Base-by-base conservation (phyloP, 1,140 invertebrate species). In the Cylas formicarius region DNA sequence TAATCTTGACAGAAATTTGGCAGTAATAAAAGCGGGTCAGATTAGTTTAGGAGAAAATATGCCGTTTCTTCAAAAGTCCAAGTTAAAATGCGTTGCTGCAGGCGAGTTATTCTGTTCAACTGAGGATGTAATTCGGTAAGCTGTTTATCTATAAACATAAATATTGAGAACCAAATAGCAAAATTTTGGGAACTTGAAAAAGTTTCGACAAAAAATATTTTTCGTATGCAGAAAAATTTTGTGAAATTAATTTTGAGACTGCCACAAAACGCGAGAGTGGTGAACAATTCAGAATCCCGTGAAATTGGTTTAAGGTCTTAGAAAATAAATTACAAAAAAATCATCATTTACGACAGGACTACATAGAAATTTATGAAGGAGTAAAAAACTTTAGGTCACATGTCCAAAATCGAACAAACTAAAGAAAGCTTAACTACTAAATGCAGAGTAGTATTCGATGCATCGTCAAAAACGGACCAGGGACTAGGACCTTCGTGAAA, bases 121-220 rank as follows among this genome's bases (percentile, higher is more conserved):
- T 16, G n/a, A 38, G 19, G 1, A 13, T n/a, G 17, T n/a, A 36
- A 35, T 39, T 19, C 17, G 22, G 11, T n/a, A 11, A n/a, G 10
- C 13, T 19, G 2, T 11, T 9, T 18, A 9, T 24, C 10, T 40
- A 40, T 9, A 16, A 14, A 47, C 13, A 41, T 26, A n/a, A 18
- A 10, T 6, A 13, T 47, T n/a, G 14, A 37, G 5, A 24, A 28
- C 9, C 16, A 41, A 42, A 11, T 50, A 11, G 11, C 2, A 18
- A 38, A 43, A 34, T 65, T 66, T 33, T 65, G 61, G 61, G 44
- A 58, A 22, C 1, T 62, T 3, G 64, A 65, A 36, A 46, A 57
- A 9, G 13, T n/a, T 13, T n/a, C 17, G 13, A 6, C 2, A 9
- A 23, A 27, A 3, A 10, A 13, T 14, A 23, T 41, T 44, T 18